Base-by-base conservation (phyloP, 2,797 vertebrate genomes). In the Rhynchotus rufescens region DNA sequence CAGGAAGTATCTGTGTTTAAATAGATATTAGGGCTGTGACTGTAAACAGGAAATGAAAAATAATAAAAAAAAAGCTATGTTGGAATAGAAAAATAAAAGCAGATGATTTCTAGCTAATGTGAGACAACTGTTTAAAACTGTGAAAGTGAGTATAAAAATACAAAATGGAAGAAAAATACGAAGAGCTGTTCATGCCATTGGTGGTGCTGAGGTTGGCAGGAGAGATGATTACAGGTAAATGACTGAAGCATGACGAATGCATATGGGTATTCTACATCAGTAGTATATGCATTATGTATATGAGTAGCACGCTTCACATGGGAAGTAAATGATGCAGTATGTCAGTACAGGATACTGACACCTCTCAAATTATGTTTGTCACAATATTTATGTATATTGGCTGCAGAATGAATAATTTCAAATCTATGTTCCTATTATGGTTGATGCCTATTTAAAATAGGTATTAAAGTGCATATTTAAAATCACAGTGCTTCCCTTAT, bases 41-140 rank as follows among this genome's bases (percentile, higher is more conserved):
- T 80, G 79, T 54, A 81, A 94, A 84, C 42, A 74, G 74, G 45
- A 93, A 94, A 89, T 36, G 9, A 26, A 66, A 61, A 30, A n/a
- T 12, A 13, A 20, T 13, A 15, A 51, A 45, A 44, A 59, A 69
- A 65, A 32, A 32, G 4, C 17, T 38, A 17, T 3, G 3, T 23
- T 86, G 56, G 60, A 92, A 84, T 34, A 74, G 68, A 49, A 75
- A 56, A 84, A 44, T 62, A 49, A 89, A 94, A 81, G 16, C 62
- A 64, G 81, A 8, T 80, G 9, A 81, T 90, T 93, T 64, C 47
- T 47, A 42, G 51, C 34, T 61, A 22, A 56, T 61, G 45, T 14
- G 67, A 65, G 56, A 80, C 34, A 57, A 42, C 9, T 23, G 68
- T 42, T 71, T n/a, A 54, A 49, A 80, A 49, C 17, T 45, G 52